Evolutionary conservation across 2,113 vertebrate genomes (phyloP), one percentile per base, ranked within the genome.

Genomic region (Apteryx mantelli): DNA sequence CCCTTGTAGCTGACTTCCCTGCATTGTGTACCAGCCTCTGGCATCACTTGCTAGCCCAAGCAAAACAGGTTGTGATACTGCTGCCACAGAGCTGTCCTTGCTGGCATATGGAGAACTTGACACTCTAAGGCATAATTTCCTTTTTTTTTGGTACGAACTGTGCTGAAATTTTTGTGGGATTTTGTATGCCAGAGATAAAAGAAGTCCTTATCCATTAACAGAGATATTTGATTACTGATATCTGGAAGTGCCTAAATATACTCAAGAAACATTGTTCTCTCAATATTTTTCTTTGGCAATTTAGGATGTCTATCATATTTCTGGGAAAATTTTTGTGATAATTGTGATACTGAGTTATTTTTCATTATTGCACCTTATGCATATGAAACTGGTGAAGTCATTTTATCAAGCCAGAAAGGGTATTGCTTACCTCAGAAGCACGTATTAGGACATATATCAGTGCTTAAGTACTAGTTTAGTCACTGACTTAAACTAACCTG

Each of bases 401-500:
- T 78, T 68, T 1, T 46, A 10, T 78, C 7, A 84, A 1, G 2
- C 10, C 80, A 46, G 63, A 66, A 66, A 50, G 10, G 13, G 22
- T 32, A 48, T 6, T 46, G 20, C 5, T 78, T 71, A 52, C 17
- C 14, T 52, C 14, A 36, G 20, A 89, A 83, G 70, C 17, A 13
- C 3, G 4, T 73, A 32, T 22, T 10, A 89, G 36, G 60, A 71
- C 5, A 64, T 24, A 53, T 4, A 50, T 16, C 52, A 86, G 19
- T 38, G n/a, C 34, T 2, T 64, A 66, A 87, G 32, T 52, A 64
- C 9, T 60, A 60, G 12, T 69, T 88, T 61, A 42, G 32, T 70
- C 34, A 86, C 4, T 68, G 80, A 16, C 0, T 0, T 53, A 56
- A 85, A 97, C 97, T 94, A 52, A 97, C 97, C 94, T 96, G 85